A percentile compares a stretch with the other conserved stretches of the same genome.
These are phyloP conservation scores for Oryzias celebensis DNA, from an alignment of 2,113 vertebrate genomes.

Conservation along the genomic window DNA sequence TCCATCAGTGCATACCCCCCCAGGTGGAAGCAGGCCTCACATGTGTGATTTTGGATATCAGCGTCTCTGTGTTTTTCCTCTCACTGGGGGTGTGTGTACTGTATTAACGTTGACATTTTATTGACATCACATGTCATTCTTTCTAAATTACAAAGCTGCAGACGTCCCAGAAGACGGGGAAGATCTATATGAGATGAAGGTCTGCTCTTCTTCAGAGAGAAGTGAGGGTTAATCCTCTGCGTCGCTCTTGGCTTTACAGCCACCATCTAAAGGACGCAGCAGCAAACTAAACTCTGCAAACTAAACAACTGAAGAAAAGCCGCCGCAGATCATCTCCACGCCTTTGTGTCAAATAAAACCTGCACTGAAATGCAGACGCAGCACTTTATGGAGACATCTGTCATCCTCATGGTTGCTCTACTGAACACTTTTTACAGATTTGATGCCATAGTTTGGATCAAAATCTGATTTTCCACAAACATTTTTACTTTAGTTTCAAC, in stretches of 20 bases:
- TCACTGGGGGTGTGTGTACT: slow-evolving; percentile 1
- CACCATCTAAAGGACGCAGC: neutral
- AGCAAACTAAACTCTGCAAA: neutral
- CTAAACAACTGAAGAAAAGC: neutral
- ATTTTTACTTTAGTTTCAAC: too few relatives aligned
- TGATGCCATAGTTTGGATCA: too few relatives aligned
- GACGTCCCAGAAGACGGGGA: slow-evolving; percentile 6
- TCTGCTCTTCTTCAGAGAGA: neutral
- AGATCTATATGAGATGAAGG: neutral
- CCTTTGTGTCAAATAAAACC: too few relatives aligned
- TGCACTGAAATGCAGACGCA: too few relatives aligned
- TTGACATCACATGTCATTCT: slow-evolving; percentile 13
- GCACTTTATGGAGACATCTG: too few relatives aligned
- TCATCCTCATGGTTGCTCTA: too few relatives aligned
- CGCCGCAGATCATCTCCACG: too few relatives aligned
- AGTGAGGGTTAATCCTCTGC: neutral
- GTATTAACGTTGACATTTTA: slow-evolving; percentile 24
- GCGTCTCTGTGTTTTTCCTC: slow-evolving; percentile 3
- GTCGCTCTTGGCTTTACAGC: neutral
- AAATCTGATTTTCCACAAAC: too few relatives aligned
- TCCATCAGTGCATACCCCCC: slow-evolving; percentile 38
- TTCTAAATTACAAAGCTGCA: slow-evolving; percentile 21
- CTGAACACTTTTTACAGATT: too few relatives aligned
- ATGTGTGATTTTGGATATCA: slow-evolving; percentile 38
- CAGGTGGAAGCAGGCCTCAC: slow-evolving; percentile 21